phyloP scores from a whole-genome alignment of 2,113 vertebrate genomes.

The Sterrhoptilus dennistouni region DNA sequence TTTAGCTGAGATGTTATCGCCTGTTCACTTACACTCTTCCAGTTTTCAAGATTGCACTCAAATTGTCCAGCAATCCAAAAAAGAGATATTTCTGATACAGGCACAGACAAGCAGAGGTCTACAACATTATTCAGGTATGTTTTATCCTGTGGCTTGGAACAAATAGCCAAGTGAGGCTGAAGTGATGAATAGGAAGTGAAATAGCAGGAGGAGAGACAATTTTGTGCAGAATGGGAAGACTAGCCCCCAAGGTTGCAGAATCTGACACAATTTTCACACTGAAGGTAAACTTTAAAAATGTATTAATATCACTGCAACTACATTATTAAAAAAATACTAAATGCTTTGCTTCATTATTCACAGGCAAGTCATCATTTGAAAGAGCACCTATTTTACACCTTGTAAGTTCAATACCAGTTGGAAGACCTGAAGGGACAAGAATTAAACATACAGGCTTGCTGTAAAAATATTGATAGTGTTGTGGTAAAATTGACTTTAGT shows the following conservation, averaged over 20 bases:
- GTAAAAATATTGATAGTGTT: not conserved
- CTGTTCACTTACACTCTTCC: not conserved
- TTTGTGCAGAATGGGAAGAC: not conserved
- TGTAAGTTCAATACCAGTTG: not conserved
- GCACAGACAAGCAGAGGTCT: not conserved
- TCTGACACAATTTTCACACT: not conserved
- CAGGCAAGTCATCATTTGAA: not conserved
- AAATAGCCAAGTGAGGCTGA: not conserved
- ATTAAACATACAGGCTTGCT: not conserved
- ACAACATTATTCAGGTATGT: not conserved
- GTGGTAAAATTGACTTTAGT: not conserved
- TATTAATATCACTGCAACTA: not conserved
- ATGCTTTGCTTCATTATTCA: not conserved
- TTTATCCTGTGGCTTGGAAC: not conserved
- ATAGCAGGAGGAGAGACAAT: not conserved
- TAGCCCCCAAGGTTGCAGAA: not conserved
- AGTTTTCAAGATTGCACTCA: not conserved
- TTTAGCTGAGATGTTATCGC: not conserved
- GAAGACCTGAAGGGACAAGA: not conserved
- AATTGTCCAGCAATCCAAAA: not conserved
- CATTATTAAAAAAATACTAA: not conserved
- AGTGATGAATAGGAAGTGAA: not conserved
- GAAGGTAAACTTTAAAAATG: not conserved
- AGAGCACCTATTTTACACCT: not conserved
- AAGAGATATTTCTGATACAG: not conserved